These are phyloP conservation scores for Pycnonotus jocosus DNA, from an alignment of 2,113 vertebrate species.

Conservation along the genomic window DNA sequence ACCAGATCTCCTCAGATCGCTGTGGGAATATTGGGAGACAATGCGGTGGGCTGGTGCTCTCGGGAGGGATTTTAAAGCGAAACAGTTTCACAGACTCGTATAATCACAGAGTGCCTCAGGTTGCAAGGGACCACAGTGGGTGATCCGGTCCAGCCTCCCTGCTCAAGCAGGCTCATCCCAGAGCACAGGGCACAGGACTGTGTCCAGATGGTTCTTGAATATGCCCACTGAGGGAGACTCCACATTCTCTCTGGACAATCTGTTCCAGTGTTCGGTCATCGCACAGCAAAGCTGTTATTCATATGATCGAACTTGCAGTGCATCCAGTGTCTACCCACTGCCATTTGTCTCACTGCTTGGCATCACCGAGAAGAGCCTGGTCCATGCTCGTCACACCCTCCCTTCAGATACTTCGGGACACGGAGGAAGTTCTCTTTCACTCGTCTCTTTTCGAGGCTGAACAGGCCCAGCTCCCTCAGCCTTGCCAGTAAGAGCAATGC, in stretches of 20 bases:
- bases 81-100: not conserved
- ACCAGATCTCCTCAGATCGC: not conserved
- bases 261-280: not conserved
- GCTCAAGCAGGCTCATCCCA: not conserved
- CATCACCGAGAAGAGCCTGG: not conserved
- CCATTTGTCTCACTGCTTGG: not conserved
- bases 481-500: no score
- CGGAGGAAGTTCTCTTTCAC: not conserved
- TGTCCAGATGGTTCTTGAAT: no score
- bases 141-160: not conserved
- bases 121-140: not conserved
- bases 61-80: not conserved
- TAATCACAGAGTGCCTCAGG: not conserved
- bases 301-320: not conserved
- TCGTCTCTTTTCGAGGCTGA: not conserved
- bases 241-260: not conserved
- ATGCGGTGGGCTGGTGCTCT: not conserved
- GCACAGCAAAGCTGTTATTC: not conserved
- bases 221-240: not conserved
- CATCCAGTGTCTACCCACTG: not conserved
- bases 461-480: not conserved
- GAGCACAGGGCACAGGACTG: not conserved
- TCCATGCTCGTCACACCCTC: not conserved
- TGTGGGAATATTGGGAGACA: no score
- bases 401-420: no score